These are phyloP conservation scores for Chrysomallon squamiferum DNA, from an alignment of 1,140 invertebrate genomes.

Conservation along the genomic window DNA sequence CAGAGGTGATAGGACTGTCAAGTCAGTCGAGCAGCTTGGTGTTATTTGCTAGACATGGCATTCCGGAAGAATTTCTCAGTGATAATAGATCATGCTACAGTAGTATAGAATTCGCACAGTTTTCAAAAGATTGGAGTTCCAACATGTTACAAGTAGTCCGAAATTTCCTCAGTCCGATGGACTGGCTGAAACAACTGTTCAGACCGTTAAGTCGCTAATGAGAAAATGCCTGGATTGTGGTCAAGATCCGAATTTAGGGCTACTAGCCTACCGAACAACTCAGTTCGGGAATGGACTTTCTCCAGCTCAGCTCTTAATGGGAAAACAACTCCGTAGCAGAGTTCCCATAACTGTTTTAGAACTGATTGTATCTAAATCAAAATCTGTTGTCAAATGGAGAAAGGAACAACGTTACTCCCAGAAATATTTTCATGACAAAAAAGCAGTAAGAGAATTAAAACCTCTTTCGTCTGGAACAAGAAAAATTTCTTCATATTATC, in stretches of 20 bases:
- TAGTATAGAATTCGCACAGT: not conserved
- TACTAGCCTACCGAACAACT: slow-evolving; percentile 20
- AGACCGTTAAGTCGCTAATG: slow-evolving; percentile 16
- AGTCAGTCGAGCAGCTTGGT: not conserved
- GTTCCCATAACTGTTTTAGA: not conserved
- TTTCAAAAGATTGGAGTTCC: slow-evolving; percentile 7
- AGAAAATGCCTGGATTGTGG: slow-evolving; percentile 13
- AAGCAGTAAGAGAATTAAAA: not conserved
- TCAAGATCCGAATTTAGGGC: slow-evolving; percentile 11
- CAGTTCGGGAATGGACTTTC: slow-evolving; percentile 11
- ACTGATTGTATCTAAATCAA: not conserved
- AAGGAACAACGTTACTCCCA: not conserved
- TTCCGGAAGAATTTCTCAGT: slow-evolving; percentile 57
- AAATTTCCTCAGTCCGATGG: slow-evolving; percentile 33
- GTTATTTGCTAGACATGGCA: slow-evolving; percentile 54
- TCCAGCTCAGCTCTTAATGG: slow-evolving; percentile 24
- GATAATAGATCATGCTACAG: slow-evolving; percentile 49
- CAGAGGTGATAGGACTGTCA: slow-evolving; percentile 5
- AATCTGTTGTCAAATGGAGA: not conserved
- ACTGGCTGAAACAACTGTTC: slow-evolving; percentile 19
- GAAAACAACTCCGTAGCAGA: not conserved
- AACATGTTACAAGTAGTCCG: slow-evolving; percentile 35
- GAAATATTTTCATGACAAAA: not conserved
- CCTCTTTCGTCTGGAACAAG: too few species aligned
- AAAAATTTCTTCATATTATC: too few species aligned